Conservation (phyloP, 1,140 invertebrate species). For the Sycophaga agraensis region DNA sequence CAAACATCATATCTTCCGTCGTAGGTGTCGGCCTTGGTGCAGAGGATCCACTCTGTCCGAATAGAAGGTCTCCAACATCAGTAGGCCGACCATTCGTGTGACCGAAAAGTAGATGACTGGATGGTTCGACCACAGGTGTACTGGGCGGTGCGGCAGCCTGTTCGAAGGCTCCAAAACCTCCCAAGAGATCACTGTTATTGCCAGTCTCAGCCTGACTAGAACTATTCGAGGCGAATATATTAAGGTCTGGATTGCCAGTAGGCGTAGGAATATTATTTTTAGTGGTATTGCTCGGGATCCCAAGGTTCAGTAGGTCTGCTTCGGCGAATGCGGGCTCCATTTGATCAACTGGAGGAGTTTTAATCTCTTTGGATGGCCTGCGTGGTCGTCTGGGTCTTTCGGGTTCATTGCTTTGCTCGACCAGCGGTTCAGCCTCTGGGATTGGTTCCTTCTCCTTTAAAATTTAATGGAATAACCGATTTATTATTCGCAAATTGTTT, state of each 20-base stretch:
- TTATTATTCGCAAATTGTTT: no score
- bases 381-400: neutral
- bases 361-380: neutral
- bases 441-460: slow-evolving; percentile 3
- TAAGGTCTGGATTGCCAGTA: slow-evolving; percentile 36
- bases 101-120: slow-evolving; percentile 41
- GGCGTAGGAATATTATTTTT: neutral
- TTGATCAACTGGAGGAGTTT: slow-evolving; percentile 17
- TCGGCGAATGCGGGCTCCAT: slow-evolving; percentile 40
- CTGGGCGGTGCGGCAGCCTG: slow-evolving; percentile 33
- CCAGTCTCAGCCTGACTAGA: slow-evolving; percentile 35
- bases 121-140: slow-evolving; percentile 35
- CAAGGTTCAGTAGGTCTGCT: slow-evolving; percentile 56
- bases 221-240: slow-evolving; percentile 44
- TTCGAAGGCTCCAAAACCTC: slow-evolving; percentile 56
- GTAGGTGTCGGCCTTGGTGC: slow-evolving; percentile 8
- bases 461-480: slow-evolving; percentile 11
- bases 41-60: neutral
- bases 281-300: slow-evolving; percentile 32
- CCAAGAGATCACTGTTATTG: slow-evolving; percentile 62
- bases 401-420: neutral
- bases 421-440: neutral
- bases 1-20: slow-evolving; percentile 41
- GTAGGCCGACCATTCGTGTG: slow-evolving; percentile 24
- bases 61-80: slow-evolving; percentile 6